A percentile compares a stretch with the other conserved stretches of the same genome.
Evolutionary conservation across 2,113 vertebrate species (phyloP).

Genomic region (Xerus inauris): DNA sequence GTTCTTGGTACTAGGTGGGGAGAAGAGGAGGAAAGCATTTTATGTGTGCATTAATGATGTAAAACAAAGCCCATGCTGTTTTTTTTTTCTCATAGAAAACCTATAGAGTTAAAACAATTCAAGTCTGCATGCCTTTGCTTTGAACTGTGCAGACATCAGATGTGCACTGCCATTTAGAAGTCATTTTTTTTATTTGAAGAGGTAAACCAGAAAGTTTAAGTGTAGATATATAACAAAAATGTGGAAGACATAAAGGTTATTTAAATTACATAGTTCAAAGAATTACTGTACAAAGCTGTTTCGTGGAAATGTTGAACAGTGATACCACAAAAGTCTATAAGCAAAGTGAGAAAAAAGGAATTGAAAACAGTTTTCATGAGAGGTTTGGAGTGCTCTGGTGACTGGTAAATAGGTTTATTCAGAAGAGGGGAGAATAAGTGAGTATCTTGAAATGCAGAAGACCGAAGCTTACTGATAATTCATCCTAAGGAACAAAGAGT

Average conservation of each 20-base stretch:
- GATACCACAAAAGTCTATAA: background rate
- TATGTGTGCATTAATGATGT: background rate
- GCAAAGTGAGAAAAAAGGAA: background rate
- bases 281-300: background rate
- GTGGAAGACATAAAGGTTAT: background rate
- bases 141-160: background rate
- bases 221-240: background rate
- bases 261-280: constrained; percentile 15
- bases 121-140: background rate
- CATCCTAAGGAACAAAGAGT: background rate
- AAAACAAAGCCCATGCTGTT: background rate
- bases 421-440: background rate
- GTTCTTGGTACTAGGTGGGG: background rate
- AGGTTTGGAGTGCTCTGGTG: background rate
- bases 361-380: background rate
- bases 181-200: background rate
- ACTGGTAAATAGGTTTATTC: background rate
- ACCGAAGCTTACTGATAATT: background rate
- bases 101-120: constrained; percentile 11
- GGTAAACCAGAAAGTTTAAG: background rate
- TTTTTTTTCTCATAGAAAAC: background rate
- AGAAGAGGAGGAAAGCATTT: background rate
- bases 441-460: background rate
- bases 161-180: background rate
- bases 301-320: background rate